Conservation (phyloP, 2,113 vertebrate genomes). For the Erythrolamprus reginae region DNA sequence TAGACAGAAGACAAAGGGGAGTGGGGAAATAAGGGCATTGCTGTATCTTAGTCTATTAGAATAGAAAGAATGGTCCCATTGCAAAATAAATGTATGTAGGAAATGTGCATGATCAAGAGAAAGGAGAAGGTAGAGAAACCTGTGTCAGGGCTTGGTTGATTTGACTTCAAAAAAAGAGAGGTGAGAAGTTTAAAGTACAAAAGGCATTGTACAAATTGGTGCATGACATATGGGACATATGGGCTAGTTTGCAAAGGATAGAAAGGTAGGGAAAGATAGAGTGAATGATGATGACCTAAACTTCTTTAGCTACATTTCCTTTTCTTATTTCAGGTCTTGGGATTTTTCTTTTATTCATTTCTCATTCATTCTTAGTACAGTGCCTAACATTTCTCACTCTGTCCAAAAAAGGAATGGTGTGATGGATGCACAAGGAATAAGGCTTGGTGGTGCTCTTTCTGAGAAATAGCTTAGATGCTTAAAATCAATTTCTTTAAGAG, state of each 20-base stretch:
- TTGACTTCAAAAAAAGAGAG: not conserved
- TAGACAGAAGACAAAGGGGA: not conserved
- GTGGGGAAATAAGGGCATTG: not conserved
- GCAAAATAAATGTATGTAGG: not conserved
- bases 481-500: slow-evolving; percentile 4
- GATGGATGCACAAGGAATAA: not conserved
- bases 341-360: not conserved
- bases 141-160: not conserved
- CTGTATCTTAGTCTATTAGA: not conserved
- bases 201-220: not conserved
- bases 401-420: not conserved
- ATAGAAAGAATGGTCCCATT: not conserved
- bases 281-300: not conserved
- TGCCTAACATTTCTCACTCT: not conserved
- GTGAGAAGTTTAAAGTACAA: not conserved
- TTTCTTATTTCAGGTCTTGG: not conserved
- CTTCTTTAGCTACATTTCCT: not conserved
- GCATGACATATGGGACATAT: not conserved
- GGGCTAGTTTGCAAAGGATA: not conserved
- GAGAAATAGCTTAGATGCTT: not conserved
- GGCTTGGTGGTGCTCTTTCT: not conserved
- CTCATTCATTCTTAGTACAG: not conserved
- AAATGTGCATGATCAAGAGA: not conserved
- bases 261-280: not conserved
- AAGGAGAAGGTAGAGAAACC: not conserved